Percentiles rank a stretch among this genome's conserved stretches.
Evolutionary conservation across 2,888 invertebrate species (phyloP).

Genomic region (Phyllotreta striolata): DNA sequence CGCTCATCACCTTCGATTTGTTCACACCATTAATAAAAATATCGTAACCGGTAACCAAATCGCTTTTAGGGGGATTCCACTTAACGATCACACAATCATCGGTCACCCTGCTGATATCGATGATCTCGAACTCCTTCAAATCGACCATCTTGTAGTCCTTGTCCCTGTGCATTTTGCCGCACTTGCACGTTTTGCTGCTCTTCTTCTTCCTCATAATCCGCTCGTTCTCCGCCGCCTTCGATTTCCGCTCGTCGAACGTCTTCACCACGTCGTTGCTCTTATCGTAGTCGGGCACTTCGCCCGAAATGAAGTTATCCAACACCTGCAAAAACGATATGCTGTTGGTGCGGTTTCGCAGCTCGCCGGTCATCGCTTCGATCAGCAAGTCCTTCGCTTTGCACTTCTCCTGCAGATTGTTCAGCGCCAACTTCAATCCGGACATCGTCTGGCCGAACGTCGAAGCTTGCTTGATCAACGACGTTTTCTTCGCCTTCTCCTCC

Average conservation of each 20-base stretch:
- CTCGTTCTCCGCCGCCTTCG: conserved; percentile 10
- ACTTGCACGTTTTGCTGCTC: conserved; percentile 37
- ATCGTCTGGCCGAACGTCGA: conserved; percentile 47
- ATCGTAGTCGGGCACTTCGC: conserved; percentile 5
- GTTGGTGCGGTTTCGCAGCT: conserved; percentile 49
- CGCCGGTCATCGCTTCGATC: conserved; percentile 54
- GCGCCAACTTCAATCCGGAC: conserved; percentile 53
- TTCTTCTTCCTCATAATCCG: not conserved
- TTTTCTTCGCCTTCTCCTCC: conserved; percentile 32
- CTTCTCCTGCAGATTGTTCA: conserved; percentile 52
- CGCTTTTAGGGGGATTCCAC: conserved; percentile 46
- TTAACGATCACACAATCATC: conserved; percentile 51
- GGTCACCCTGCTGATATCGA: conserved; percentile 49
- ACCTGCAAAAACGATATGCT: conserved; percentile 45
- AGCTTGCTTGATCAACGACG: too few relatives aligned
- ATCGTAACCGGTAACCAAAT: conserved; percentile 47
- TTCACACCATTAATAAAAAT: conserved; percentile 49
- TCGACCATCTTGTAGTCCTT: conserved; percentile 42
- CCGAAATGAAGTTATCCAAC: conserved; percentile 32
- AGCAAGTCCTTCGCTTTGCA: conserved; percentile 55
- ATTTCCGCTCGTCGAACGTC: conserved; percentile 18
- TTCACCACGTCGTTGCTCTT: conserved; percentile 22
- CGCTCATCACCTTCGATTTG: conserved; percentile 49
- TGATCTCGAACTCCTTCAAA: conserved; percentile 46
- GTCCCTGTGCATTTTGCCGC: conserved; percentile 41